phyloP scores from a whole-genome alignment of 2,113 vertebrate species.

The Hemiscyllium ocellatum region DNA sequence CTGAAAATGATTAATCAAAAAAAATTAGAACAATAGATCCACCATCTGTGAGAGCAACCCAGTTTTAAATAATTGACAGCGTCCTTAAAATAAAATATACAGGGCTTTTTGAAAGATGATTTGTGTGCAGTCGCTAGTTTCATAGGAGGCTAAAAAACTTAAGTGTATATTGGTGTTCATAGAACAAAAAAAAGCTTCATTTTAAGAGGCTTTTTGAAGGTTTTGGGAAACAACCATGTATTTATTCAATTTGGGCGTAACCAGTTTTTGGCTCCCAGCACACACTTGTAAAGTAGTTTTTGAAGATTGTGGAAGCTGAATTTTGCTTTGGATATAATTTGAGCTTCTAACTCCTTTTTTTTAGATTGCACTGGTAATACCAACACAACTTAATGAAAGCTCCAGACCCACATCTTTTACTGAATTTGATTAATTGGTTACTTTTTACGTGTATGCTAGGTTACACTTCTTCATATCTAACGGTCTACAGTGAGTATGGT shows the following conservation, averaged over 20 bases:
- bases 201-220: not conserved
- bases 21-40: not conserved
- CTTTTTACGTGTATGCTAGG: conserved; percentile 56
- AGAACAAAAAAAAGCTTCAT: not conserved
- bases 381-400: not conserved
- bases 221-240: not conserved
- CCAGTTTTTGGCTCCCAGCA: not conserved
- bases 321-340: not conserved
- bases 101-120: not conserved
- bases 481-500: conserved; percentile 88
- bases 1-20: not conserved
- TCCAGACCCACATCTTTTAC: not conserved
- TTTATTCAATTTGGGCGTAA: not conserved
- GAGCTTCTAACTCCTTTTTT: not conserved
- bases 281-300: not conserved
- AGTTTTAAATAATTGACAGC: not conserved
- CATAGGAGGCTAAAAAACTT: not conserved
- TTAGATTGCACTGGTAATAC: not conserved
- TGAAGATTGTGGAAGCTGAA: not conserved
- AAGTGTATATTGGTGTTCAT: not conserved
- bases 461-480: conserved; percentile 78
- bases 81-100: not conserved
- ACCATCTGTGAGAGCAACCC: not conserved
- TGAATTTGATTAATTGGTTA: not conserved
- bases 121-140: not conserved